Percentiles rank a stretch among this genome's conserved stretches.
These are phyloP conservation scores for Chionodraco myersi DNA, from an alignment of 2,113 vertebrate species.

Conservation along the genomic window DNA sequence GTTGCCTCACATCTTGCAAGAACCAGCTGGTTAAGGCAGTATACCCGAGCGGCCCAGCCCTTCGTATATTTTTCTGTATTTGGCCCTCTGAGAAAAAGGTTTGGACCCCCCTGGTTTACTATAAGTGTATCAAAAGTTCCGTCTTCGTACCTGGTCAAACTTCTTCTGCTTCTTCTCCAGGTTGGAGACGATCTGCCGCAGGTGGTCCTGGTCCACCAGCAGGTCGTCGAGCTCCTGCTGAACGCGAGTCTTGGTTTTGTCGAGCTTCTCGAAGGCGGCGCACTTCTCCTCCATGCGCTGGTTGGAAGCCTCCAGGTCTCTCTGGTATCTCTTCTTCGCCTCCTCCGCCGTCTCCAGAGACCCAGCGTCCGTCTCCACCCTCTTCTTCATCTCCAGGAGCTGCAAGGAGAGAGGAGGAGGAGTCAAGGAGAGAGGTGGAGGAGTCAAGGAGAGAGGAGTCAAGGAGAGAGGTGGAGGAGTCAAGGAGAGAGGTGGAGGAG, in stretches of 20 bases:
- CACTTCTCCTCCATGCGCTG: conserved; percentile 93
- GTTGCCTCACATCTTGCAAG: too few relatives aligned
- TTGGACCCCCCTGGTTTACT: too few relatives aligned
- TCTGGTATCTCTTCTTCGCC: conserved; percentile 90
- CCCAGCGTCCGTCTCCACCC: conserved; percentile 88
- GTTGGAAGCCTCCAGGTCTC: conserved; percentile 89
- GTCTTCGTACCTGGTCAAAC: conserved; percentile 93
- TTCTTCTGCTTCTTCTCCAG: conserved; percentile 99
- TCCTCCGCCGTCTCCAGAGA: conserved; percentile 91
- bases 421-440: neutral
- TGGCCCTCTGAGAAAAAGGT: too few relatives aligned
- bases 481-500: too few relatives aligned
- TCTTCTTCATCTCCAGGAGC: conserved; percentile 92
- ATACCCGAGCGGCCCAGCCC: too few relatives aligned
- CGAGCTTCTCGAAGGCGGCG: conserved; percentile 92
- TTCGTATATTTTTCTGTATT: too few relatives aligned
- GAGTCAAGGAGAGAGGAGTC: neutral
- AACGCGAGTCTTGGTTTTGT: conserved; percentile 96
- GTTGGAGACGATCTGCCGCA: conserved; percentile 95
- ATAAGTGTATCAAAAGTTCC: too few relatives aligned
- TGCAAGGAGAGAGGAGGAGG: conserved; percentile 49
- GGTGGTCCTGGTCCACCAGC: conserved; percentile 94
- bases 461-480: too few relatives aligned
- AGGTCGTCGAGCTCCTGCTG: conserved; percentile 98
- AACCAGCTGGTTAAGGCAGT: too few relatives aligned